These are phyloP conservation scores for Cyclura pinguis DNA, from an alignment of 2,797 vertebrate species.

Conservation along the genomic window DNA sequence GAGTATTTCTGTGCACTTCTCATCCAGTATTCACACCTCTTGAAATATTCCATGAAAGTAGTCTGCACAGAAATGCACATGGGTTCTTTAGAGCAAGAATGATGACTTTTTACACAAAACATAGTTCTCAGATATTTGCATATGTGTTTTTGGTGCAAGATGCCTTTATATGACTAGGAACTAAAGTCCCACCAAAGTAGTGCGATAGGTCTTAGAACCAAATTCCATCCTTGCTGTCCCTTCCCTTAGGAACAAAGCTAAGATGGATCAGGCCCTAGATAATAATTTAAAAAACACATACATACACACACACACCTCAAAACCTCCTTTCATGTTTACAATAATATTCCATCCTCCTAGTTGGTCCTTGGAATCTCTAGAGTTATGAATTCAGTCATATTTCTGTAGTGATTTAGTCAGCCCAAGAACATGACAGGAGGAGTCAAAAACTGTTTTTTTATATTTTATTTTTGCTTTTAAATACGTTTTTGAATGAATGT, in stretches of 20 bases:
- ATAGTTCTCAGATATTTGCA: too few relatives aligned
- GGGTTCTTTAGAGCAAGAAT: too few relatives aligned
- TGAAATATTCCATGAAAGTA: too few relatives aligned
- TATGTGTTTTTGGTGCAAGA: too few relatives aligned
- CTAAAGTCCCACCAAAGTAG: too few relatives aligned
- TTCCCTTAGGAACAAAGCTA: background rate
- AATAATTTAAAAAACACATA: background rate
- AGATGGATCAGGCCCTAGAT: background rate
- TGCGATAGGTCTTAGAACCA: background rate
- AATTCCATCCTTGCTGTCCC: background rate
- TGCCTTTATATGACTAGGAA: too few relatives aligned
- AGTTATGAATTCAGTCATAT: background rate
- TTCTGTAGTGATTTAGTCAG: background rate
- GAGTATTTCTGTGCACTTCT: too few relatives aligned
- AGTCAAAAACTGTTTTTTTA: background rate
- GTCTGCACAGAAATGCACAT: too few relatives aligned
- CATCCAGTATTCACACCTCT: too few relatives aligned
- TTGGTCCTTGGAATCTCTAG: background rate
- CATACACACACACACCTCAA: background rate
- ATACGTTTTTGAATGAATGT: background rate
- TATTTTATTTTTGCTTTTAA: background rate
- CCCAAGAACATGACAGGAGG: background rate
- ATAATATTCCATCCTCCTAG: background rate
- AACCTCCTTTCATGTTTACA: background rate
- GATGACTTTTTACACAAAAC: too few relatives aligned